Evolutionary conservation across 2,113 vertebrate genomes (phyloP).

Genomic region (Psophia crepitans): DNA sequence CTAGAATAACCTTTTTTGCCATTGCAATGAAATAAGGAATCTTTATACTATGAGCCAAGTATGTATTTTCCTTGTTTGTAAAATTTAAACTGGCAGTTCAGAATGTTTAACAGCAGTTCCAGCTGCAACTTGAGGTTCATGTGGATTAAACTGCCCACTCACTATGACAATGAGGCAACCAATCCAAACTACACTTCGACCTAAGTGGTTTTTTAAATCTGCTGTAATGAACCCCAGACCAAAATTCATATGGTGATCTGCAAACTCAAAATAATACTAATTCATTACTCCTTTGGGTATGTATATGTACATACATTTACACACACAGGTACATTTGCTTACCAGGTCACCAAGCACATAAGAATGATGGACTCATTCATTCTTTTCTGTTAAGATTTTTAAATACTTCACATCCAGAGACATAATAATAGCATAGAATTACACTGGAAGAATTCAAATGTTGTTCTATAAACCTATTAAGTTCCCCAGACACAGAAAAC

Average conservation of each 20-base stretch:
- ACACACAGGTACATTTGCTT: background rate
- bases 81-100: conserved; percentile 49
- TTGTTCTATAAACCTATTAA: background rate
- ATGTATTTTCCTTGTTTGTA: conserved; percentile 4
- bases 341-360: background rate
- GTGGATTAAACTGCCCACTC: conserved; percentile 1
- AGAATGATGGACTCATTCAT: background rate
- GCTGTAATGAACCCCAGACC: background rate
- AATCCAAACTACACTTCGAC: background rate
- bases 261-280: background rate
- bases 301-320: background rate
- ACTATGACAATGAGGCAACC: conserved; percentile 11
- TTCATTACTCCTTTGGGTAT: background rate
- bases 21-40: conserved; percentile 43
- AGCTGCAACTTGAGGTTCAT: background rate
- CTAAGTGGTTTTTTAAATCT: background rate
- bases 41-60: conserved; percentile 6
- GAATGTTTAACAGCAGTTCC: conserved; percentile 41
- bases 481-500: background rate
- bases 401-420: background rate
- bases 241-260: background rate
- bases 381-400: background rate
- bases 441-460: background rate
- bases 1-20: conserved; percentile 52
- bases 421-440: background rate